A percentile compares a stretch with the other conserved stretches of the same genome.
Evolutionary conservation across 1,140 invertebrate genomes (phyloP).

Genomic region (Lordiphosa stackelbergi): DNA sequence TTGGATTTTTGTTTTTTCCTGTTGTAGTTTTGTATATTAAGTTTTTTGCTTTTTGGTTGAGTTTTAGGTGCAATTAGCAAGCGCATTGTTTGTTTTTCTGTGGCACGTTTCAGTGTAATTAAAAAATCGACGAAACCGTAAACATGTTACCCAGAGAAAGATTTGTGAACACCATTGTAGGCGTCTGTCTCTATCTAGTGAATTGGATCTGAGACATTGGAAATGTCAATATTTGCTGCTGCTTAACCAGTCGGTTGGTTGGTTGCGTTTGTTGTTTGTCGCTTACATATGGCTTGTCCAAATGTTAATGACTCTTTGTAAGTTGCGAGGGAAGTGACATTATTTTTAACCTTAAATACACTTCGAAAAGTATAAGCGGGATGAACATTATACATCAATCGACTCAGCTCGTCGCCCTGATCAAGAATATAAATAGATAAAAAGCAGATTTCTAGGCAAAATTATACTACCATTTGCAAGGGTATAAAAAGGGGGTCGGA

Average conservation of each 20-base stretch:
- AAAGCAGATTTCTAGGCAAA: no score
- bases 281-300: conserved; percentile 17
- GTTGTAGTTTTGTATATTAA: conserved; percentile 8
- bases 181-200: conserved; percentile 6
- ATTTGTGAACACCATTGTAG: conserved; percentile 20
- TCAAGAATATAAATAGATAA: no score
- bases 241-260: conserved; percentile 3
- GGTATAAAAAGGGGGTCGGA: no score
- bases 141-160: conserved; percentile 13
- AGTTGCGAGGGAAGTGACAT: background rate
- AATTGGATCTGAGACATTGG: conserved; percentile 1
- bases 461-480: no score
- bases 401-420: no score
- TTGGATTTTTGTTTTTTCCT: conserved; percentile 28
- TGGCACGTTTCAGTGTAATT: conserved; percentile 49
- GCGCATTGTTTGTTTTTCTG: conserved; percentile 40
- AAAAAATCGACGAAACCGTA: conserved; percentile 27
- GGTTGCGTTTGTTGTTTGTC: conserved; percentile 5
- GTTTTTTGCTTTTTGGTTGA: conserved; percentile 19
- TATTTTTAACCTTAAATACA: no score
- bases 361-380: no score
- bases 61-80: conserved; percentile 44
- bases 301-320: conserved; percentile 15
- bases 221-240: conserved; percentile 32
- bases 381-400: no score